Percentiles rank a stretch among this genome's conserved stretches.
Conservation (phyloP, 1,140 invertebrate genomes). For the Solen grandis region DNA sequence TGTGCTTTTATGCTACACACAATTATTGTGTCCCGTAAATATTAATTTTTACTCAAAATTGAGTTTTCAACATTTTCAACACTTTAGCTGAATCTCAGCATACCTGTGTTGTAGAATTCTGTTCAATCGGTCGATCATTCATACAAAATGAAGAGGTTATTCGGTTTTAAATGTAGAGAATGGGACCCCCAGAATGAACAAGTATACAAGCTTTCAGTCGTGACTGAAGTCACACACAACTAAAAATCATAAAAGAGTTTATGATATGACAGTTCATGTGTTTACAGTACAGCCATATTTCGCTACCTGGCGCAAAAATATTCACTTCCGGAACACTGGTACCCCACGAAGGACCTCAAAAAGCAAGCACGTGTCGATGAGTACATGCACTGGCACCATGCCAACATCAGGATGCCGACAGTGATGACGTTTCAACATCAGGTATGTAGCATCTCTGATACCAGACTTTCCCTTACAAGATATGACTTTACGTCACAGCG, state of each 20-base stretch:
- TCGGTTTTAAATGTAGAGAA: background rate
- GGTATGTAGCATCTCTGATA: constrained; percentile 80
- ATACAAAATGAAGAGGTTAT: background rate
- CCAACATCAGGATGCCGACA: constrained; percentile 86
- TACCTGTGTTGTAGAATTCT: background rate
- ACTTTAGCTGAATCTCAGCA: too few relatives aligned
- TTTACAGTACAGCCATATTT: constrained; percentile 87
- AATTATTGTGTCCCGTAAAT: too few relatives aligned
- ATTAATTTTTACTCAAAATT: too few relatives aligned
- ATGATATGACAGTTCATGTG: background rate
- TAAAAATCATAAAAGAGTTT: background rate
- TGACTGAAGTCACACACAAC: too few relatives aligned
- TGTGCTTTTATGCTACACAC: too few relatives aligned
- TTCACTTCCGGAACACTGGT: constrained; percentile 85
- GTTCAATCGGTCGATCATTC: background rate
- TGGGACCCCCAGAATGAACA: too few relatives aligned
- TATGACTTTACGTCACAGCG: too few relatives aligned
- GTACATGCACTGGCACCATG: constrained; percentile 93
- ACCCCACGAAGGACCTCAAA: constrained; percentile 85
- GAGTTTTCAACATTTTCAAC: too few relatives aligned
- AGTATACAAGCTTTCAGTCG: too few relatives aligned
- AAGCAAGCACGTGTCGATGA: constrained; percentile 89
- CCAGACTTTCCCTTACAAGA: too few relatives aligned
- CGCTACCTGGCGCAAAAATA: constrained; percentile 84
- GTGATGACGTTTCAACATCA: constrained; percentile 86